Conservation (phyloP, 2,113 vertebrate genomes). For the Accipiter virgatus region DNA sequence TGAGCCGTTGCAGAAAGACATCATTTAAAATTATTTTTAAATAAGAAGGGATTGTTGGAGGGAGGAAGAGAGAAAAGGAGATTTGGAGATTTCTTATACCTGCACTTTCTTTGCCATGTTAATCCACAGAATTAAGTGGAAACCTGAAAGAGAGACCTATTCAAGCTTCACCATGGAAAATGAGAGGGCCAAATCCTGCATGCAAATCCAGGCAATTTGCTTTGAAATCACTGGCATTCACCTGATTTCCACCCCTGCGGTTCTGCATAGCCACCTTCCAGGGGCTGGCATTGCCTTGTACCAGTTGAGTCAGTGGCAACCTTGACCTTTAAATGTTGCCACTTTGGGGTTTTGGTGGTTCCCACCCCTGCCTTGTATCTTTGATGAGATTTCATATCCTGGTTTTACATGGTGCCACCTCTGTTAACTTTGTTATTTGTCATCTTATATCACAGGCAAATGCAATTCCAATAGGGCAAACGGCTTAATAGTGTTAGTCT, state of each 20-base stretch:
- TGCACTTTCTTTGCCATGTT: background rate
- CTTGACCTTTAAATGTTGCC: constrained; percentile 4
- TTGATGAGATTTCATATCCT: constrained; percentile 64
- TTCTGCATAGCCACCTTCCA: background rate
- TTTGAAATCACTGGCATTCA: background rate
- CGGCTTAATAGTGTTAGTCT: constrained; percentile 61
- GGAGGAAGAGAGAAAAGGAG: background rate
- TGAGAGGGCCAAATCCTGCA: background rate
- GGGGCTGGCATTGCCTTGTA: background rate
- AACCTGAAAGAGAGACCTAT: background rate
- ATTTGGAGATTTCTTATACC: background rate
- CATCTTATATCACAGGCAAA: constrained; percentile 74
- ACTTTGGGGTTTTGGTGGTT: background rate
- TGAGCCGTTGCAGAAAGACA: constrained; percentile 47
- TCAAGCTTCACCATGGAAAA: background rate
- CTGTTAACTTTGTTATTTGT: constrained; percentile 70
- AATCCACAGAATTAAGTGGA: background rate
- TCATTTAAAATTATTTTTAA: background rate
- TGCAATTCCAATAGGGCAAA: constrained; percentile 68
- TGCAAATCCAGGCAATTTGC: background rate
- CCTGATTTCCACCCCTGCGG: background rate
- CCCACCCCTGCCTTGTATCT: background rate
- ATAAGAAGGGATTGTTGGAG: background rate
- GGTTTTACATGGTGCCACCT: constrained; percentile 64
- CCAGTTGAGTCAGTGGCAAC: background rate